A percentile compares a stretch with the other conserved stretches of the same genome.
These are phyloP conservation scores for Drosophila nannoptera DNA, from an alignment of 1,140 invertebrate species.

Conservation along the genomic window DNA sequence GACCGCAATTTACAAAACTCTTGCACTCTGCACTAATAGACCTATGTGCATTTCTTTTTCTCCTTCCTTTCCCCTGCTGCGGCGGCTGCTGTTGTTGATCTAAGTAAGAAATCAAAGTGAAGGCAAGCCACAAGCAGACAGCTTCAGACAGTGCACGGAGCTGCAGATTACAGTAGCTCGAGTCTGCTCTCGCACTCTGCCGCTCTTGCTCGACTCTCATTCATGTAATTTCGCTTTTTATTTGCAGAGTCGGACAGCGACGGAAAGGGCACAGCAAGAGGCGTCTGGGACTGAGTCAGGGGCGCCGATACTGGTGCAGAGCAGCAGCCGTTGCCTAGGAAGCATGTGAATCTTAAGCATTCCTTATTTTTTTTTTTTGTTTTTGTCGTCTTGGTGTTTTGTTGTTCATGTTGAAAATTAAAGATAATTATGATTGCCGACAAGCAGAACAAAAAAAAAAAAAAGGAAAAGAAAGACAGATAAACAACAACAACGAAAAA, in stretches of 20 bases:
- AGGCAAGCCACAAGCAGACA: constrained; percentile 16
- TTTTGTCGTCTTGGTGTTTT: background rate
- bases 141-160: constrained; percentile 23
- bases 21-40: background rate
- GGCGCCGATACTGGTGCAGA: background rate
- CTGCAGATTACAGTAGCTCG: constrained; percentile 1
- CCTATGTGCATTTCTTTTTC: background rate
- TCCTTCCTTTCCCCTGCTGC: too few species aligned
- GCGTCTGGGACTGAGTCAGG: constrained; percentile 3
- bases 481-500: constrained; percentile 11
- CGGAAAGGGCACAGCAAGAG: background rate
- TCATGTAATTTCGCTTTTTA: constrained; percentile 66
- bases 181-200: background rate
- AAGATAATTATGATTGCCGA: constrained; percentile 73
- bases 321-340: constrained; percentile 11
- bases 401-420: constrained; percentile 49
- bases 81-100: background rate
- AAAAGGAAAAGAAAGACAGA: constrained; percentile 7
- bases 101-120: constrained; percentile 39
- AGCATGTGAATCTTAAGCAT: constrained; percentile 31
- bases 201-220: constrained; percentile 31
- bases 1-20: background rate
- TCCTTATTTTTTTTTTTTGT: constrained; percentile 1
- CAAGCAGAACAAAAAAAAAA: constrained; percentile 28
- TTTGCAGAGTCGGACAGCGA: constrained; percentile 13